Evolutionary conservation across 1,140 invertebrate species (phyloP), one percentile per base, ranked within the genome.

Genomic region (Drosophila miranda): DNA sequence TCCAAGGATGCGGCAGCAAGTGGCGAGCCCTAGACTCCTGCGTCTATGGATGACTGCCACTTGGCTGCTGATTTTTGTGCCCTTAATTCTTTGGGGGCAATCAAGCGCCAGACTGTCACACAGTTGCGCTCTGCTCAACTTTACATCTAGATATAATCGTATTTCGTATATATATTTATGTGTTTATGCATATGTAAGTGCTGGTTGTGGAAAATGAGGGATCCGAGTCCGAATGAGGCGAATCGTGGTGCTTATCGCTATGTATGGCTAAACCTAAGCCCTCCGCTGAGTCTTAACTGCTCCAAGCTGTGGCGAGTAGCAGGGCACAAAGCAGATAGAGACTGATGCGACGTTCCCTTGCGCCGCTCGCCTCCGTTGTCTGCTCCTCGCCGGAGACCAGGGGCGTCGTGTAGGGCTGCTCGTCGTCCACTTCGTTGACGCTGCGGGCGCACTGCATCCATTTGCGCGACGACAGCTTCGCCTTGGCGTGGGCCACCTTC

Each of bases 401-500:
- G 1, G 70, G 72, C 9, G 82, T 51, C 26, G 83, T 90, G 72
- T 76, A 79, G 3, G 67, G 62, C 28, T 72, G 83, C 46, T 90
- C 90, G 26, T 90, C 88, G 38, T 90, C 78, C 21, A 90, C 88
- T 58, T 90, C 89, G 42, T 90, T 90, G 21, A 51, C 53, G 42
- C 51, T 68, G 2, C 83, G 74, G 3, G 70, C 60, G 52, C 97
- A 98, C 21, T 94, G 94, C 95, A 97, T 96, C 96, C 96, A 98
- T 88, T 94, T 94, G 9, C 94, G 93, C 0, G 95, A 95, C 0
- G 96, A 97, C 0, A 93, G 90, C 54, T 93, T 93, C 43, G 95
- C 95, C 49, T 92, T 93, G 41, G 94, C 92, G 69, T 95, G 94
- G 49, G 94, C 94, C 0, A 97, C 96, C 68, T 93, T 92, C 97